Conservation (phyloP, 2,888 invertebrate genomes). For the Stramonita haemastoma region DNA sequence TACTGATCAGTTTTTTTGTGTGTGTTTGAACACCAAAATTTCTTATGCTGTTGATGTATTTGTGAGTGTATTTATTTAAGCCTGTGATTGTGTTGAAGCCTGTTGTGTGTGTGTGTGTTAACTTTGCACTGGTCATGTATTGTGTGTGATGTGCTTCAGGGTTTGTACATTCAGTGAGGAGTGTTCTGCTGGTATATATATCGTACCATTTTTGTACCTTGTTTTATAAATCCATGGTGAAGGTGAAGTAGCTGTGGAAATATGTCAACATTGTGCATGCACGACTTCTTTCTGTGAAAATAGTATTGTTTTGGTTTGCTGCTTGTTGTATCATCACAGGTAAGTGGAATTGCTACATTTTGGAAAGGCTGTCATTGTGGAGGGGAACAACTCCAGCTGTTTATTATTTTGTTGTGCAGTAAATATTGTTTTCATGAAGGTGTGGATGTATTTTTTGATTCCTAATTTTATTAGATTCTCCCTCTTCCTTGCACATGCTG, state of each 20-base stretch:
- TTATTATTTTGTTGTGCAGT: background rate
- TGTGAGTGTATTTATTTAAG: background rate
- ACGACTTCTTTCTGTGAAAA: too few species aligned
- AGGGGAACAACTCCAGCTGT: background rate
- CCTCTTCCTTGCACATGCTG: too few species aligned
- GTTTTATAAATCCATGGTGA: background rate
- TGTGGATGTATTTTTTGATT: background rate
- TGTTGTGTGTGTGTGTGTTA: constrained; percentile 5
- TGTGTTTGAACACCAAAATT: background rate
- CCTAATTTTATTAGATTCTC: too few species aligned
- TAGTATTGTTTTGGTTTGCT: background rate
- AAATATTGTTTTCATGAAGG: background rate
- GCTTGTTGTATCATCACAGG: background rate
- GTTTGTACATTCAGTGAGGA: background rate
- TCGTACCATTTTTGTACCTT: background rate
- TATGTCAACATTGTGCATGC: background rate
- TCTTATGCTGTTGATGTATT: background rate
- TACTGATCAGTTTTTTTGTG: background rate
- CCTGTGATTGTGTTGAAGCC: background rate
- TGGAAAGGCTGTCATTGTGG: background rate
- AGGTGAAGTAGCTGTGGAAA: background rate
- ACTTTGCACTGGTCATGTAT: background rate
- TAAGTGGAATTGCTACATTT: background rate
- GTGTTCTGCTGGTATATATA: background rate
- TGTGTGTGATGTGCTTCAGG: background rate